phyloP scores from a whole-genome alignment of 1,140 invertebrate species.

The Stenopsyche tienmushanensis region DNA sequence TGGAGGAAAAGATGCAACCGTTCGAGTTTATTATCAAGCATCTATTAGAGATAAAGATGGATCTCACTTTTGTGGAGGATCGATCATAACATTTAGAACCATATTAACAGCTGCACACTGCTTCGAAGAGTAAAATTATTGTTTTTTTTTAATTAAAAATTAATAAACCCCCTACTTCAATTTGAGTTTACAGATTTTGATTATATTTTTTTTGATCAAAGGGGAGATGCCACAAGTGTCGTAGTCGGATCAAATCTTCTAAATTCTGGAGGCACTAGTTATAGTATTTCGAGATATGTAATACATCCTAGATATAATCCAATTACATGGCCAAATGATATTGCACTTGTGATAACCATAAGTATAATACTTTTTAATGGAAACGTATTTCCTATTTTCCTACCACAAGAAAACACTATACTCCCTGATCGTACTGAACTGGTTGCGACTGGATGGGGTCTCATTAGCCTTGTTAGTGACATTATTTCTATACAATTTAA shows the following conservation, averaged over 20 bases:
- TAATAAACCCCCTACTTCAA: too few species aligned
- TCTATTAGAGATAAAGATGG: not conserved
- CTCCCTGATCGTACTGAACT: too few species aligned
- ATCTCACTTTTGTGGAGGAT: not conserved
- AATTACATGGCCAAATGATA: not conserved
- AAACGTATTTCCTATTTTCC: too few species aligned
- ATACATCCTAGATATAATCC: not conserved
- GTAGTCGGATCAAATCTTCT: too few species aligned
- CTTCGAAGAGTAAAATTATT: not conserved
- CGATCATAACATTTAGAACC: not conserved
- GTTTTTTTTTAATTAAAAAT: not conserved
- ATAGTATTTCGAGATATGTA: not conserved
- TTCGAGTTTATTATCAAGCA: slow-evolving; percentile 2
- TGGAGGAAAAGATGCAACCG: slow-evolving; percentile 13
- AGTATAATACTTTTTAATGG: not conserved
- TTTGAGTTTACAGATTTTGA: too few species aligned
- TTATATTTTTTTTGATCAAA: too few species aligned
- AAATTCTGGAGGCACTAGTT: too few species aligned
- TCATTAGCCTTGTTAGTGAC: too few species aligned
- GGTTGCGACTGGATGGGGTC: too few species aligned
- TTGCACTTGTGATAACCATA: not conserved
- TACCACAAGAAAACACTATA: too few species aligned
- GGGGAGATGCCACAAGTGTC: too few species aligned
- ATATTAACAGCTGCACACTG: slow-evolving; percentile 1
- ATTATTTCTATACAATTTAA: too few species aligned